Evolutionary conservation across 2,113 vertebrate species (phyloP).

Genomic region (Cepphus grylle): DNA sequence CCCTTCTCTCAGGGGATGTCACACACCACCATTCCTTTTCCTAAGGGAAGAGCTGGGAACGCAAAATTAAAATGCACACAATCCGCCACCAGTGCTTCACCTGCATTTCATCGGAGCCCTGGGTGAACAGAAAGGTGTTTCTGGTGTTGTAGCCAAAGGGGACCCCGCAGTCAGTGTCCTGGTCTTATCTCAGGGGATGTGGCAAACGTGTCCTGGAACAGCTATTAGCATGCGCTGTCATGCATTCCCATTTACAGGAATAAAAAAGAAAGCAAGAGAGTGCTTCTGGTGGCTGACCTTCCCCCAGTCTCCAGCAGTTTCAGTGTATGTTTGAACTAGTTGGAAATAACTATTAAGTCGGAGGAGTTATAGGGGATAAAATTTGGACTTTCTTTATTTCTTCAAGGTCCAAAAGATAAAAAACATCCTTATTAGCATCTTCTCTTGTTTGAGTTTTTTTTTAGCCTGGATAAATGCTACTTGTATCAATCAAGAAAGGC

Average conservation of each 20-base stretch:
- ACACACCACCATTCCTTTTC: not conserved
- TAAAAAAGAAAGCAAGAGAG: not conserved
- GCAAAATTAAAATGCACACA: not conserved
- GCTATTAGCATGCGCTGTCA: not conserved
- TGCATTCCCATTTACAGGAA: not conserved
- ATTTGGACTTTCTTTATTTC: not conserved
- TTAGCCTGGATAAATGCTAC: not conserved
- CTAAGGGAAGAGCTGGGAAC: not conserved
- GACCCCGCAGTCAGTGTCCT: not conserved
- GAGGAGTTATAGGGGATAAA: not conserved
- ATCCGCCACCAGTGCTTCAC: not conserved
- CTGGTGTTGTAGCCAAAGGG: not conserved
- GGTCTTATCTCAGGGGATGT: not conserved
- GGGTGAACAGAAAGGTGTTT: not conserved
- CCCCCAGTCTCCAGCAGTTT: not conserved
- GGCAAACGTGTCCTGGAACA: not conserved
- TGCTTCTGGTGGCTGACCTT: not conserved
- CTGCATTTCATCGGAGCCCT: not conserved
- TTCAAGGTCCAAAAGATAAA: not conserved
- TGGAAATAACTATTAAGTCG: not conserved
- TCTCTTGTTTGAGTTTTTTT: not conserved
- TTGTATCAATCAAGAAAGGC: not conserved
- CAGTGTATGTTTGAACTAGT: not conserved
- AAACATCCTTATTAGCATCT: not conserved
- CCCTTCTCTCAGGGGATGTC: not conserved